Evolutionary conservation across 2,888 invertebrate species (phyloP).

Genomic region (Cheilosia vulpina): DNA sequence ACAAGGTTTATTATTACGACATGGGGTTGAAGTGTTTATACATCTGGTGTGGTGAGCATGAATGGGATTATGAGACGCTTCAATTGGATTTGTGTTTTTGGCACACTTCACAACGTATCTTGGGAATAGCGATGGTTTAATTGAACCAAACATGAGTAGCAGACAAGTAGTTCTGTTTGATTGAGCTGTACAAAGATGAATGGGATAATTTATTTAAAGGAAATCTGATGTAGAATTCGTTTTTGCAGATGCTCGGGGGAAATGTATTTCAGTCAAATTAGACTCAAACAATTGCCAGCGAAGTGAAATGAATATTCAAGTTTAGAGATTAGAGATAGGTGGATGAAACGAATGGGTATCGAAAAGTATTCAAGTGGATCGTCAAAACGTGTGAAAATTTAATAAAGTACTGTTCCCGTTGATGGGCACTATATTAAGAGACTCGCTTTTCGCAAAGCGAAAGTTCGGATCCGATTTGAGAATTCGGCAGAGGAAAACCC

Average conservation of each 20-base stretch:
- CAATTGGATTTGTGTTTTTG: constrained; percentile 63
- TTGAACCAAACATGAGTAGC: constrained; percentile 31
- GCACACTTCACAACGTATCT: constrained; percentile 39
- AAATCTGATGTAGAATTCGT: neutral
- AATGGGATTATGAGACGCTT: constrained; percentile 47
- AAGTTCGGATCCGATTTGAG: too few relatives aligned
- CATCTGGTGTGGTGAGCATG: constrained; percentile 22
- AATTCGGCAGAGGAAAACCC: too few relatives aligned
- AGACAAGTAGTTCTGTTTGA: constrained; percentile 27
- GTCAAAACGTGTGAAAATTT: too few relatives aligned
- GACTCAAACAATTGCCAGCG: neutral
- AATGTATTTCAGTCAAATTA: constrained; percentile 27
- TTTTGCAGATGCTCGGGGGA: constrained; percentile 2
- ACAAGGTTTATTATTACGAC: constrained; percentile 10
- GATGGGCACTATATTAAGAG: too few relatives aligned
- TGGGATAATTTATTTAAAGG: constrained; percentile 57
- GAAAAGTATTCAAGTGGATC: too few relatives aligned
- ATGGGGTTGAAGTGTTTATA: constrained; percentile 9
- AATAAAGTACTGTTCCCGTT: too few relatives aligned
- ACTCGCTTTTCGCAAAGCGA: too few relatives aligned
- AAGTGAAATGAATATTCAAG: neutral
- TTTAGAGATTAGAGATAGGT: too few relatives aligned
- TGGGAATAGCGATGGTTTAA: constrained; percentile 30
- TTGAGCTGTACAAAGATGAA: constrained; percentile 5
- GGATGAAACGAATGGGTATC: too few relatives aligned